Percentiles rank a stretch among this genome's conserved stretches.
phyloP scores from a whole-genome alignment of 2,888 invertebrate genomes.

The Tholera decimalis region DNA sequence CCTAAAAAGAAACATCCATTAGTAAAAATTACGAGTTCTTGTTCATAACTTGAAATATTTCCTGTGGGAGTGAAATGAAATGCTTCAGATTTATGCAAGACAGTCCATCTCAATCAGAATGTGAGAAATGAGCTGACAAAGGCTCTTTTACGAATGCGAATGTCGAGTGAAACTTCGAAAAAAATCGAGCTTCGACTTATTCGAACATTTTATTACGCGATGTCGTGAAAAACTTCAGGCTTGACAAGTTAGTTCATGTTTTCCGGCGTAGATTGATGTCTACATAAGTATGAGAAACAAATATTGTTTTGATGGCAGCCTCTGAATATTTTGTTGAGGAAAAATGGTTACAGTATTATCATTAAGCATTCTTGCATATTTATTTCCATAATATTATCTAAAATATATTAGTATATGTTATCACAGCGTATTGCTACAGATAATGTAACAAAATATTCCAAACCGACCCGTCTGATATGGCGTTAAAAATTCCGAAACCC shows the following conservation, averaged over 20 bases:
- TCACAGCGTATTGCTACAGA: too few relatives aligned
- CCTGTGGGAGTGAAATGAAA: slow-evolving; percentile 62
- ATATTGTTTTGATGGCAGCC: slow-evolving; percentile 48
- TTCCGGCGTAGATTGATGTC: slow-evolving; percentile 80
- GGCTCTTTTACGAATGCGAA: slow-evolving; percentile 70
- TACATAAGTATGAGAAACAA: slow-evolving; percentile 70
- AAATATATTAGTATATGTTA: too few relatives aligned
- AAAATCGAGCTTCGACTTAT: slow-evolving; percentile 70
- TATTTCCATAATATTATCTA: neutral
- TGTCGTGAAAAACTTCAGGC: slow-evolving; percentile 75
- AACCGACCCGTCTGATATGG: slow-evolving; percentile 14
- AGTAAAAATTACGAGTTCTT: slow-evolving; percentile 63
- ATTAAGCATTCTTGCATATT: neutral
- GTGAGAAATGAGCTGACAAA: slow-evolving; percentile 82
- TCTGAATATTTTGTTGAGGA: slow-evolving; percentile 23
- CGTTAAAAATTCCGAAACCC: slow-evolving; percentile 23
- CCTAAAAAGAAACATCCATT: slow-evolving; percentile 64
- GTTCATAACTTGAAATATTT: slow-evolving; percentile 63
- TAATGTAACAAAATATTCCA: slow-evolving; percentile 1
- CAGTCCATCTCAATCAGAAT: slow-evolving; percentile 77
- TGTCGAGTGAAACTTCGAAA: slow-evolving; percentile 70
- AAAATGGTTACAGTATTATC: slow-evolving; percentile 20
- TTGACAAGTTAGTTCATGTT: slow-evolving; percentile 78
- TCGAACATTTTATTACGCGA: slow-evolving; percentile 76
- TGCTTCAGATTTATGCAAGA: slow-evolving; percentile 69